Evolutionary conservation across 2,888 invertebrate genomes (phyloP).

Genomic region (Scaptomyza flava): DNA sequence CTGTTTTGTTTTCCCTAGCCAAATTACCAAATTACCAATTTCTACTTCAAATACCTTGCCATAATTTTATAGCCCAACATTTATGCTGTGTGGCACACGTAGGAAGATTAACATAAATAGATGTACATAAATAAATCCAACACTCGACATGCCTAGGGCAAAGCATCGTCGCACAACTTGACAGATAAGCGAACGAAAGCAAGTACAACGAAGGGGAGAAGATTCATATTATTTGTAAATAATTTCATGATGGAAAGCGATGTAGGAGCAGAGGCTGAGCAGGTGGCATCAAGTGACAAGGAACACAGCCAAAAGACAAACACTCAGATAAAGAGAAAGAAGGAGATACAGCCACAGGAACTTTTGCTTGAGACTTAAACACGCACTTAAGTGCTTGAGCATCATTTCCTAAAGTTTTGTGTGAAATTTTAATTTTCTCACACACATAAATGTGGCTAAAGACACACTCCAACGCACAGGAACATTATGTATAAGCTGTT

Average conservation of each 20-base stretch:
- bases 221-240: conserved; percentile 53
- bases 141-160: conserved; percentile 24
- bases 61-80: conserved; percentile 24
- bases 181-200: conserved; percentile 13
- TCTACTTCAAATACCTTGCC: conserved; percentile 7
- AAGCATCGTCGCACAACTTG: conserved; percentile 36
- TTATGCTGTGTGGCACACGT: conserved; percentile 32
- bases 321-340: conserved; percentile 30
- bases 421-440: conserved; percentile 52
- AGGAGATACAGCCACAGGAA: conserved; percentile 22
- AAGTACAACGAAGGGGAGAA: conserved; percentile 4
- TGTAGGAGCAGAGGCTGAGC: background rate
- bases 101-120: conserved; percentile 53
- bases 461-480: background rate
- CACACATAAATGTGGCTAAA: no score
- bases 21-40: background rate
- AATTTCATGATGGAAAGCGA: conserved; percentile 45
- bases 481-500: conserved; percentile 46
- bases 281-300: conserved; percentile 22
- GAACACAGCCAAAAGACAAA: conserved; percentile 24
- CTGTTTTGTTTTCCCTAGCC: background rate
- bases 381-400: conserved; percentile 50
- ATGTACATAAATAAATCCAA: conserved; percentile 32
- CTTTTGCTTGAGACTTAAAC: conserved; percentile 37
- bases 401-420: conserved; percentile 51